Conservation (phyloP, 2,113 vertebrate genomes). For the Corythaixoides concolor region DNA sequence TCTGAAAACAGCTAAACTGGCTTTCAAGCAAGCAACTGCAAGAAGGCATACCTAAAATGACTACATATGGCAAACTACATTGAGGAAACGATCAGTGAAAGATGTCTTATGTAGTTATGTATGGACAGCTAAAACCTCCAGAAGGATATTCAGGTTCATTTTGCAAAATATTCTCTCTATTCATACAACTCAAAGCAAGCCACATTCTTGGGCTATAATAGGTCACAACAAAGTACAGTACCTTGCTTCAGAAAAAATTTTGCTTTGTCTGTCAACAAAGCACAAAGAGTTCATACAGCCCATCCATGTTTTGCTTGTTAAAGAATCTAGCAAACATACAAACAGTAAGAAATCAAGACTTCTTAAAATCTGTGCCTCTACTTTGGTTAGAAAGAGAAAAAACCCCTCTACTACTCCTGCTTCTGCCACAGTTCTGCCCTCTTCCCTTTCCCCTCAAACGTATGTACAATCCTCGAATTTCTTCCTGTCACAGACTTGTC, state of each 20-base stretch:
- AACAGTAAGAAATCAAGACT: slow-evolving; percentile 54
- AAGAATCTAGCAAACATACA: slow-evolving; percentile 57
- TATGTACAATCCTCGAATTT: not conserved
- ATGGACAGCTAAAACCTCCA: slow-evolving; percentile 50
- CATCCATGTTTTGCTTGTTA: slow-evolving; percentile 52
- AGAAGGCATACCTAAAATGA: slow-evolving; percentile 65
- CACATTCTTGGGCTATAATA: slow-evolving; percentile 66
- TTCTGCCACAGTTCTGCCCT: slow-evolving; percentile 14
- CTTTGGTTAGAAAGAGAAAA: slow-evolving; percentile 53
- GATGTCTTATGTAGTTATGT: slow-evolving; percentile 39
- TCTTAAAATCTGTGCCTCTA: not conserved
- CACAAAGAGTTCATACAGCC: slow-evolving; percentile 70
- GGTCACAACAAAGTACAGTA: slow-evolving; percentile 78
- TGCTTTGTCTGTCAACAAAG: slow-evolving; percentile 74
- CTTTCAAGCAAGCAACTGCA: slow-evolving; percentile 50
- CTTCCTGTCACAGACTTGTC: not conserved
- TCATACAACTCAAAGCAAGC: slow-evolving; percentile 69
- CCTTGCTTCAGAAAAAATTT: slow-evolving; percentile 72
- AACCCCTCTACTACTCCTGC: not conserved
- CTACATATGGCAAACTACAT: slow-evolving; percentile 56
- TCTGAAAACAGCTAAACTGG: slow-evolving; percentile 62
- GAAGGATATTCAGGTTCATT: slow-evolving; percentile 70
- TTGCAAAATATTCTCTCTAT: slow-evolving; percentile 70
- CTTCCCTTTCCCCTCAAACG: not conserved
- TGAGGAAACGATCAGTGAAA: slow-evolving; percentile 39